Conservation (phyloP, 2,888 invertebrate species). For the Apocheima hispidaria region DNA sequence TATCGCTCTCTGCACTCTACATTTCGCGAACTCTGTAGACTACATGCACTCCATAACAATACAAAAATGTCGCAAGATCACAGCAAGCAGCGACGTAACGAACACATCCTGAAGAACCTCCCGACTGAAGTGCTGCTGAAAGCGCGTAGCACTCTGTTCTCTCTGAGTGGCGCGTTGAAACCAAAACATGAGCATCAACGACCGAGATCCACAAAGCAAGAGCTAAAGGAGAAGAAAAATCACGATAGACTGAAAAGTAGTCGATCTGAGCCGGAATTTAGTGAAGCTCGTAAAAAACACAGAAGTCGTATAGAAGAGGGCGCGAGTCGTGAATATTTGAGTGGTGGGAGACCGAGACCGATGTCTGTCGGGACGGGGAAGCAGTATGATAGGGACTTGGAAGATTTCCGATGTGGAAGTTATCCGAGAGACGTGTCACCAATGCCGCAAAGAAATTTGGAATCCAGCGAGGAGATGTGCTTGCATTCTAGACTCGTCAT, state of each 20-base stretch:
- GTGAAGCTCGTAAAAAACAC: slow-evolving; percentile 69
- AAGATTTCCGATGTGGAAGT: slow-evolving; percentile 58
- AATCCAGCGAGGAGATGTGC: slow-evolving; percentile 73
- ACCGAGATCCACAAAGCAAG: slow-evolving; percentile 69
- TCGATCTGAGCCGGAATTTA: slow-evolving; percentile 76
- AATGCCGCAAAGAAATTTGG: slow-evolving; percentile 61
- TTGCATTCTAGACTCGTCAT: slow-evolving; percentile 76
- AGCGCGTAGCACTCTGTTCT: slow-evolving; percentile 78
- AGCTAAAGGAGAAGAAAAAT: slow-evolving; percentile 77
- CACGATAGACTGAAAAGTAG: slow-evolving; percentile 71
- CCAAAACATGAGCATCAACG: slow-evolving; percentile 66
- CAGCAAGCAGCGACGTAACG: slow-evolving; percentile 69
- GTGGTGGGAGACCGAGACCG: slow-evolving; percentile 65
- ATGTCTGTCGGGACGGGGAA: slow-evolving; percentile 75
- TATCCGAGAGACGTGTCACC: slow-evolving; percentile 62
- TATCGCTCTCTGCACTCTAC: slow-evolving; percentile 42
- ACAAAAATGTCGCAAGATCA: slow-evolving; percentile 76
- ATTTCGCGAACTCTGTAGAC: slow-evolving; percentile 47
- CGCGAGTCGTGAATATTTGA: slow-evolving; percentile 55
- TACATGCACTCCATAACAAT: slow-evolving; percentile 50
- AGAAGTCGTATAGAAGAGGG: slow-evolving; percentile 69
- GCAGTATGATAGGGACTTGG: slow-evolving; percentile 67
- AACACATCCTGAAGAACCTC: slow-evolving; percentile 77
- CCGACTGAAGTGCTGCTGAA: slow-evolving; percentile 78
- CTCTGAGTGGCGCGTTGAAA: slow-evolving; percentile 79